These are phyloP conservation scores for Crotalus tigris DNA, from an alignment of 2,113 vertebrate genomes.

Conservation along the genomic window DNA sequence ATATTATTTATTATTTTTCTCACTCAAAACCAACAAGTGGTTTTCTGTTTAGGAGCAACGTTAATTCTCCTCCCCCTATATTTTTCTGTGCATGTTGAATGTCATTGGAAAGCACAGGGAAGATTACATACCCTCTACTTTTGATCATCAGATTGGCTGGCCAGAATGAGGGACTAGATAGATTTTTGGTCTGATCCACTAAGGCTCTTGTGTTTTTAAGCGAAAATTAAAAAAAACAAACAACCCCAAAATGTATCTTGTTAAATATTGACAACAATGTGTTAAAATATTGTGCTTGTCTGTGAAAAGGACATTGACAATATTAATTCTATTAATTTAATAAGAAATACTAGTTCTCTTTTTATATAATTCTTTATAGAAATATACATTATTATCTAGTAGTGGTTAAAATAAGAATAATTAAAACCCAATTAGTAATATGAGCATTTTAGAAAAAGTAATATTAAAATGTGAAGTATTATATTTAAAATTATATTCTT, in stretches of 20 bases:
- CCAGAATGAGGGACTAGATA: neutral
- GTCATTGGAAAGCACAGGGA: neutral
- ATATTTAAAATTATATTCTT: conserved; percentile 67
- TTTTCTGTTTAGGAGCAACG: neutral
- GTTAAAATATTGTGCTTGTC: neutral
- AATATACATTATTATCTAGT: neutral
- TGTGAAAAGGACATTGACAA: neutral
- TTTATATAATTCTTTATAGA: neutral
- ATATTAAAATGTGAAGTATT: conserved; percentile 34
- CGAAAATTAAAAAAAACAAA: neutral
- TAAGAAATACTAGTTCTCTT: neutral
- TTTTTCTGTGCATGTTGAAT: neutral
- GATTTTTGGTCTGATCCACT: neutral
- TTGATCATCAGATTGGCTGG: neutral
- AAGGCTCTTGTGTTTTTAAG: neutral
- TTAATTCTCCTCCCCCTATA: neutral
- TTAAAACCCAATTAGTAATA: neutral
- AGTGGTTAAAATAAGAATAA: neutral
- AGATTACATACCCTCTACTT: neutral
- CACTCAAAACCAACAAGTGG: neutral
- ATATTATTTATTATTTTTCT: neutral
- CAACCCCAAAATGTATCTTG: neutral
- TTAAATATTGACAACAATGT: neutral
- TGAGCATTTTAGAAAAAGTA: neutral
- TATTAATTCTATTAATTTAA: neutral